Evolutionary conservation across 2,888 invertebrate genomes (phyloP).

Genomic region (Cosmia trapezina): DNA sequence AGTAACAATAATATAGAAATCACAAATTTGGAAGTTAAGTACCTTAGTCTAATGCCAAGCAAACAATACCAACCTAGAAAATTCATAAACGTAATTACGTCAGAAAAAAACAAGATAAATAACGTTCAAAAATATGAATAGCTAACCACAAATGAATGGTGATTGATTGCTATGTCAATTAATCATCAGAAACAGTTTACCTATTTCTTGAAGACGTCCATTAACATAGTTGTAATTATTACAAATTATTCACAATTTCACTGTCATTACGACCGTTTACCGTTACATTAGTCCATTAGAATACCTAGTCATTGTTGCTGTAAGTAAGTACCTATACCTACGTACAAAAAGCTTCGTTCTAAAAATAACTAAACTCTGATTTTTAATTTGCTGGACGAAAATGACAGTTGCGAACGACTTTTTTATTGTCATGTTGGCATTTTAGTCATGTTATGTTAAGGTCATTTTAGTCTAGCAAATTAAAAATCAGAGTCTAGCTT

Average conservation of each 20-base stretch:
- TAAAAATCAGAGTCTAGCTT: too few relatives aligned
- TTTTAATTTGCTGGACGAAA: too few relatives aligned
- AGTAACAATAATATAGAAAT: not conserved
- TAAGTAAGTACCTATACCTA: not conserved
- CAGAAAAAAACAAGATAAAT: slow-evolving; percentile 12
- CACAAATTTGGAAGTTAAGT: not conserved
- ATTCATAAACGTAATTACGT: slow-evolving; percentile 1
- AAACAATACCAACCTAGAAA: not conserved
- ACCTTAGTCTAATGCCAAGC: not conserved
- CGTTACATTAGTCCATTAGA: slow-evolving; percentile 11
- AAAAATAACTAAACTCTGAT: slow-evolving; percentile 11
- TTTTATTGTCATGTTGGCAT: too few relatives aligned
- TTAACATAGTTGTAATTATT: slow-evolving; percentile 40
- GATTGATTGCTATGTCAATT: slow-evolving; percentile 38
- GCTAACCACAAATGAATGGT: slow-evolving; percentile 17
- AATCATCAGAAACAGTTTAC: slow-evolving; percentile 38
- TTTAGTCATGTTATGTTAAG: too few relatives aligned
- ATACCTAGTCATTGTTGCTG: slow-evolving; percentile 19
- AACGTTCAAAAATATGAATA: not conserved
- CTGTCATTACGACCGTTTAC: slow-evolving; percentile 33
- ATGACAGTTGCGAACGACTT: too few relatives aligned
- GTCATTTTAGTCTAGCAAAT: too few relatives aligned
- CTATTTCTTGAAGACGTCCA: slow-evolving; percentile 27
- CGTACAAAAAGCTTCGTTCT: slow-evolving; percentile 2
- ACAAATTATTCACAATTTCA: slow-evolving; percentile 35